These are phyloP conservation scores for Lasioglossum pauxillum DNA, from an alignment of 2,888 invertebrate genomes.

Conservation along the genomic window DNA sequence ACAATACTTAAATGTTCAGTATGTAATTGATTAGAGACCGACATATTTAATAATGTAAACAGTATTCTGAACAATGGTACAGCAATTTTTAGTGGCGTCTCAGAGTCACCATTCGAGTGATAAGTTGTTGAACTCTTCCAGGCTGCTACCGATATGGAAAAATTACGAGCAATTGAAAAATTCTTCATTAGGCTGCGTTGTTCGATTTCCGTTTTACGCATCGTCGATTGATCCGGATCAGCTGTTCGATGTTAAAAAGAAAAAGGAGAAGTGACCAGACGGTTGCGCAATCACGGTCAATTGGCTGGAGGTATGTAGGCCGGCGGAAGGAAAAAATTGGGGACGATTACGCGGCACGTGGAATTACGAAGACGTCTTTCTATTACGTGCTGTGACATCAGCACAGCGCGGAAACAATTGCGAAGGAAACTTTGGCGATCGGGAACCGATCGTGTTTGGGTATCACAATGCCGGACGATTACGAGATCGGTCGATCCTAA, in stretches of 20 bases:
- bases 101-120: no score
- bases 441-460: slow-evolving; percentile 13
- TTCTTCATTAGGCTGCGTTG: neutral
- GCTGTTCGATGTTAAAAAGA: neutral
- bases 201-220: neutral
- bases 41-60: no score
- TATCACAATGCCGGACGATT: slow-evolving; percentile 51
- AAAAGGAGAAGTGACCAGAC: slow-evolving; percentile 28
- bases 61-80: no score
- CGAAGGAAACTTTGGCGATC: slow-evolving; percentile 22
- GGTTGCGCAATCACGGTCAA: slow-evolving; percentile 35
- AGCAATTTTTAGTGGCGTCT: no score
- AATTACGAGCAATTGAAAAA: neutral
- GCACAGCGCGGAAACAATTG: slow-evolving; percentile 56
- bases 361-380: slow-evolving; percentile 34
- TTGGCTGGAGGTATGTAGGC: slow-evolving; percentile 47
- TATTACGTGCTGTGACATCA: slow-evolving; percentile 47
- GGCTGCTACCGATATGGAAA: neutral
- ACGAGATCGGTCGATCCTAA: slow-evolving; percentile 38
- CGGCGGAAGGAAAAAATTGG: slow-evolving; percentile 70
- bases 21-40: no score
- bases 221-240: neutral
- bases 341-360: slow-evolving; percentile 58
- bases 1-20: no score
- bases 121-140: neutral